phyloP scores from a whole-genome alignment of 2,113 vertebrate genomes.

The Lethenteron reissneri region DNA sequence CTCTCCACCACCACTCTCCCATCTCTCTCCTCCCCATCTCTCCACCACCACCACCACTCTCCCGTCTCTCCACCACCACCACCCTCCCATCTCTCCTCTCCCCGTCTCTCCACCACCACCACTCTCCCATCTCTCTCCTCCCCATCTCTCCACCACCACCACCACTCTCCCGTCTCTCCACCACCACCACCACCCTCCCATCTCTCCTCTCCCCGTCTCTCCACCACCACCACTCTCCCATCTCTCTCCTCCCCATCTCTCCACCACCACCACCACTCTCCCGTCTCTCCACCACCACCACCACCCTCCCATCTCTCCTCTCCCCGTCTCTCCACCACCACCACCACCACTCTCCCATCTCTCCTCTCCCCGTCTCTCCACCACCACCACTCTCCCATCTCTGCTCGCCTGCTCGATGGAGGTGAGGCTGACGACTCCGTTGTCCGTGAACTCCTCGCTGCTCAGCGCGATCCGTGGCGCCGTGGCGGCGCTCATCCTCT shows the following conservation, averaged over 20 bases:
- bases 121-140: not conserved
- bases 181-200: not conserved
- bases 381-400: too few relatives aligned
- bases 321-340: not conserved
- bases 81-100: not conserved
- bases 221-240: not conserved
- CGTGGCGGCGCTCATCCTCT: too few relatives aligned
- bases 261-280: not conserved
- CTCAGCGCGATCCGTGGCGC: too few relatives aligned
- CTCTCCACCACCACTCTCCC: not conserved
- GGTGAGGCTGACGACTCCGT: too few relatives aligned
- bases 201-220: not conserved
- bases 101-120: not conserved
- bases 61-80: not conserved
- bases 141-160: not conserved
- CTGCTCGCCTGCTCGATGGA: too few relatives aligned
- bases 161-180: constrained; percentile 21
- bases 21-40: not conserved
- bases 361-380: not conserved
- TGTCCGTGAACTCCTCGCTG: too few relatives aligned
- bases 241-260: not conserved
- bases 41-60: not conserved
- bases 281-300: not conserved
- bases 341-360: not conserved
- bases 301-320: not conserved